A percentile compares a stretch with the other conserved stretches of the same genome.
These are phyloP conservation scores for Oriolus oriolus DNA, from an alignment of 2,113 vertebrate species.

Conservation along the genomic window DNA sequence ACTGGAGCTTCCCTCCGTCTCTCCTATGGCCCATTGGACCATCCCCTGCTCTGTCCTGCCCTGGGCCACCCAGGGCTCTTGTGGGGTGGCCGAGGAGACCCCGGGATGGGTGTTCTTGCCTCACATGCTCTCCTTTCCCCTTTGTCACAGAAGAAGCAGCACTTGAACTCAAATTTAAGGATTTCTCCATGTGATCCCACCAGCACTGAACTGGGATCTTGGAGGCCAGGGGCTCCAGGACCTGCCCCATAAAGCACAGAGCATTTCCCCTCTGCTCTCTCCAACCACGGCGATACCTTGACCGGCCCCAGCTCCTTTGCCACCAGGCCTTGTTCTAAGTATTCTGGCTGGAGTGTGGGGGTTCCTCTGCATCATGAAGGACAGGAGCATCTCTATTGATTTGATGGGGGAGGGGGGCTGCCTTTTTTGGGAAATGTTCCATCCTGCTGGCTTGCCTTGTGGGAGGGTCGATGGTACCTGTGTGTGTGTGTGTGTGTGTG, in stretches of 20 bases:
- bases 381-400: not conserved
- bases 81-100: not conserved
- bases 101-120: not conserved
- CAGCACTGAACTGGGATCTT: not conserved
- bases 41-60: not conserved
- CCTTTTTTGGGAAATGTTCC: not conserved
- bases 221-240: not conserved
- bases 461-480: not conserved
- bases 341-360: not conserved
- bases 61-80: not conserved
- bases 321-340: not conserved
- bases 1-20: not conserved
- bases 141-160: not conserved
- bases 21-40: accelerated
- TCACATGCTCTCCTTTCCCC: not conserved
- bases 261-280: not conserved
- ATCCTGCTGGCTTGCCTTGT: not conserved
- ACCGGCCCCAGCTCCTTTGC: not conserved
- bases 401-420: not conserved
- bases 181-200: not conserved
- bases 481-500: not conserved
- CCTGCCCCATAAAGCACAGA: not conserved
- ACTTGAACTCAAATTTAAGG: not conserved
- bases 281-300: not conserved
- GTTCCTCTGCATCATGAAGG: not conserved